Evolutionary conservation across 2,113 vertebrate genomes (phyloP), one percentile per base, ranked within the genome.

Genomic region (Synchiropus splendidus): DNA sequence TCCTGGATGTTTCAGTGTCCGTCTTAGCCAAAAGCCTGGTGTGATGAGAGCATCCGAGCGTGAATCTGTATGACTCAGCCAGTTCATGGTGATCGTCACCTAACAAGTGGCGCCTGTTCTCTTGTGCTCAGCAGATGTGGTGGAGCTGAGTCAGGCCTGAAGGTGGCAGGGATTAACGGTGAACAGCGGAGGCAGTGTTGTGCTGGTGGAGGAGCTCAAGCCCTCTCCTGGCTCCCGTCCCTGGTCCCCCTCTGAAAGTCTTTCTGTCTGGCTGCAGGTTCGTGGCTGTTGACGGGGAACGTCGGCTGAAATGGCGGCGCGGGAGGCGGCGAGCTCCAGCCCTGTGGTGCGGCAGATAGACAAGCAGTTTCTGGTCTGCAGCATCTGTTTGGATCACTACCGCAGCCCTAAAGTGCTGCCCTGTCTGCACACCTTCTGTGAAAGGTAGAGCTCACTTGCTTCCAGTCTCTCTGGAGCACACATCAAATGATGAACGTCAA

Each of bases 281-380:
- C 51, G 12, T 41, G 35, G 51, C 50, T 43, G 43, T 54, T 31
- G 70, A 67, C 75, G 57, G 37, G 82, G 74, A 67, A 80, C 82
- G 78, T 82, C 76, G 59, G 59, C 59, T 52, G 63, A 72, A 58
- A 94, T 93, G 91, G 90, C 89, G 1, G 88, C 87, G 61, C 87
- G 83, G 0, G 89, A 89, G 54, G 83, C 83, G 32, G 80, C 80
- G 48, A 87, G 83, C 64, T 70, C 88, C 67, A 91, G 92, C 73
- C 90, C 92, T 1, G 91, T 92, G 76, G 90, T 91, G 50, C 89
- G 89, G 64, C 91, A 94, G 64, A 96, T 96, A 77, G 92, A 96
- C 85, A 92, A 95, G 49, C 92, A 97, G 83, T 97, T 95, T 68
- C 87, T 95, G 73, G 87, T 95, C 42, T 97, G 92, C 85, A 92